Evolutionary conservation across 2,888 invertebrate genomes (phyloP), one percentile per base, ranked within the genome.

Genomic region (Tipula helvola): DNA sequence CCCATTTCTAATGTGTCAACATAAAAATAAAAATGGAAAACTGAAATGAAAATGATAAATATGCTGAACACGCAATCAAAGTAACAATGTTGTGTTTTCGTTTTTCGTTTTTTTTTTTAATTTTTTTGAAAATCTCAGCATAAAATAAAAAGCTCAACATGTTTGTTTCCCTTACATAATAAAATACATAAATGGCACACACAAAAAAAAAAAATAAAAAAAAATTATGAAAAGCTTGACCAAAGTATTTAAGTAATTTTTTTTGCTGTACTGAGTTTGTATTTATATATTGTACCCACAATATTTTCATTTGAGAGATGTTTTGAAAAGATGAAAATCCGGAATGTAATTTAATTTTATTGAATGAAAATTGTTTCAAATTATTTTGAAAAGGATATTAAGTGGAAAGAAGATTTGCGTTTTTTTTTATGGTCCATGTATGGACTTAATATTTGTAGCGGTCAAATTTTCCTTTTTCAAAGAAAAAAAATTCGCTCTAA

Each of bases 21-120:
- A 71, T 71, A 71, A 71, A 71, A 71, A 71, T 28, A 71, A 71
- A 71, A 71, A 71, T 57, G 52, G 71, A 71, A 71, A 71, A 71
- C 71, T 28, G 10, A 71, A 71, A 71, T 71, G 71, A 71, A 71
- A 71, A 71, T 71, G 71, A 71, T 71, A 71, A 71, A 71, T 71
- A 71, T 71, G 71, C 71, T 71, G 71, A 71, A 71, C 71, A 71
- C 71, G 71, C 71, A 71, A 71, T 71, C 71, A 71, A 71, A 71
- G 71, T 28, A 71, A 71, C 71, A 71, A 71, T 28, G 71, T 71
- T 71, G 71, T 71, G 71, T 71, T 71, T 71, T 71, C 28, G 8
- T 57, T 57, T 47, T 44, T 1, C 3, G 4, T 16, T 52, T 52
- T 52, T 52, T 52, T 71, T 71, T 71, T 28, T 28, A 28, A 28